These are phyloP conservation scores for Xiphias gladius DNA, from an alignment of 2,113 vertebrate species.

Conservation along the genomic window DNA sequence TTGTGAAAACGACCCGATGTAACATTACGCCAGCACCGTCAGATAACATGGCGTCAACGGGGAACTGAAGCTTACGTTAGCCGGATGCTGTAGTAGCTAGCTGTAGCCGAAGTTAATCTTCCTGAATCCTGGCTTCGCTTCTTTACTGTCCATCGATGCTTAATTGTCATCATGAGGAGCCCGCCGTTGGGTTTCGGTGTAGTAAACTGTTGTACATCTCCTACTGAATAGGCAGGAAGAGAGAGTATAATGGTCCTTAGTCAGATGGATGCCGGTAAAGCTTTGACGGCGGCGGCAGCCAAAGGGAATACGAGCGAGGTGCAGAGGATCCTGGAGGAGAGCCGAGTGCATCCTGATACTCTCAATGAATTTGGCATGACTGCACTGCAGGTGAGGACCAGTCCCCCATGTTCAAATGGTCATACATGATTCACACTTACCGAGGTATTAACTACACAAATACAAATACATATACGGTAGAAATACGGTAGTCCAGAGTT, in stretches of 20 bases:
- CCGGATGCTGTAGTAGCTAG: slow-evolving; percentile 54
- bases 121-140: not conserved
- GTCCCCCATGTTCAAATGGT: not conserved
- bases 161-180: not conserved
- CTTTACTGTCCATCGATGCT: not conserved
- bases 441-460: not conserved
- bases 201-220: slow-evolving; percentile 1
- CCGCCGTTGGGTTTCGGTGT: not conserved
- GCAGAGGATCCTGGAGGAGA: slow-evolving; percentile 87
- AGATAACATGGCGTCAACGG: slow-evolving; percentile 62
- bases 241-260: slow-evolving; percentile 85
- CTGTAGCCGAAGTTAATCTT: slow-evolving; percentile 19
- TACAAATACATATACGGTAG: too few species aligned
- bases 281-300: slow-evolving; percentile 89
- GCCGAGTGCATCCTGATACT: slow-evolving; percentile 87
- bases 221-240: slow-evolving; percentile 29
- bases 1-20: not conserved
- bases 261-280: slow-evolving; percentile 87
- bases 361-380: slow-evolving; percentile 90
- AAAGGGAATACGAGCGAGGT: slow-evolving; percentile 87
- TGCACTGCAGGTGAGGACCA: slow-evolving; percentile 87
- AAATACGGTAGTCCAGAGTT: too few species aligned
- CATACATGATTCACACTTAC: not conserved
- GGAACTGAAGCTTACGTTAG: slow-evolving; percentile 51
- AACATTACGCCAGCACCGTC: slow-evolving; percentile 31